Percentiles rank a stretch among this genome's conserved stretches.
Conservation (phyloP, 2,113 vertebrate species). For the Aix galericulata region DNA sequence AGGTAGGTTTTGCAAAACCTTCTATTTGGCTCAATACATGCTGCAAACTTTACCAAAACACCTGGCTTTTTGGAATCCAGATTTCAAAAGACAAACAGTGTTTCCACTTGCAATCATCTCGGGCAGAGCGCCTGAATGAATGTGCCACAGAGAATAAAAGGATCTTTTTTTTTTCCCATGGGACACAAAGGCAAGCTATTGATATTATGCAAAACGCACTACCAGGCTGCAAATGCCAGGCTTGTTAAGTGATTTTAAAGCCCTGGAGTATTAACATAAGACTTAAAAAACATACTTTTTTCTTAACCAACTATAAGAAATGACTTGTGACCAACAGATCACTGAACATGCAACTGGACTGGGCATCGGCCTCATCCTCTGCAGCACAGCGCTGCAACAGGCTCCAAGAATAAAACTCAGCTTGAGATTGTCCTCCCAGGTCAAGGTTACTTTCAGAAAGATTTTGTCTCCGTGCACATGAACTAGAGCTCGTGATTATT, state of each 20-base stretch:
- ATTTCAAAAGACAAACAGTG: conserved; percentile 27
- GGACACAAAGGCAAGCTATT: conserved; percentile 22
- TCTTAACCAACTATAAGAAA: conserved; percentile 2
- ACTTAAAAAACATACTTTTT: neutral
- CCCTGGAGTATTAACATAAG: neutral
- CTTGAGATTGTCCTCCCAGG: neutral
- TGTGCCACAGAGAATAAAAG: conserved; percentile 2
- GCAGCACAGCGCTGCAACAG: neutral
- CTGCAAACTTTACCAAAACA: neutral
- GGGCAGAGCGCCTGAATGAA: neutral
- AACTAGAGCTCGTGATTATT: neutral
- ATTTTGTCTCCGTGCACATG: neutral
- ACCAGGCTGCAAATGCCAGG: conserved; percentile 1
- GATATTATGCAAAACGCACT: conserved; percentile 34
- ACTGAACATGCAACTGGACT: neutral
- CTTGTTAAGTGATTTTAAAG: conserved; percentile 12
- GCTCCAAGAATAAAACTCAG: neutral
- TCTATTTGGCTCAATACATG: neutral
- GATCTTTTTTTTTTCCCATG: conserved; percentile 34
- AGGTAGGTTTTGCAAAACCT: neutral
- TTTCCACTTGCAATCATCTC: neutral
- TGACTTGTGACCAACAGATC: neutral
- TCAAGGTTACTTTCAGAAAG: neutral
- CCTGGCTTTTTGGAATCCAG: neutral
- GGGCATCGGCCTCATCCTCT: neutral